Conservation (phyloP, 2,797 vertebrate species). For the Scleropages formosus region DNA sequence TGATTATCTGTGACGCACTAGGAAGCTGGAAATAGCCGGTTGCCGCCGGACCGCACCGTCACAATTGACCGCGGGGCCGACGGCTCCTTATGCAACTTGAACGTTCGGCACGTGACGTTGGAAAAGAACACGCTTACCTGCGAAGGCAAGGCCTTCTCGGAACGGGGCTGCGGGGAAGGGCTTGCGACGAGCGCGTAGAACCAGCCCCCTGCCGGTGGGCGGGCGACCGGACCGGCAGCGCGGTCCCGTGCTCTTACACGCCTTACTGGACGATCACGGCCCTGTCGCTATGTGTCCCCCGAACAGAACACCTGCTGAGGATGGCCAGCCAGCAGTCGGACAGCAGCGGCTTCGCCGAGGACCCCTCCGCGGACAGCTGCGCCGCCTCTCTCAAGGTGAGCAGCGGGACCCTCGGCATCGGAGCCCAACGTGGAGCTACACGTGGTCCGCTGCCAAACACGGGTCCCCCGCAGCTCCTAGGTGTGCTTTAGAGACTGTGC, state of each 20-base stretch:
- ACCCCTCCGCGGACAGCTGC: conserved; percentile 77
- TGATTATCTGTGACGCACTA: not conserved
- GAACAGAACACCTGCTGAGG: conserved; percentile 78
- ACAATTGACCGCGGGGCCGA: not conserved
- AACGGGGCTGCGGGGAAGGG: not conserved
- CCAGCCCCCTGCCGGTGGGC: conserved; percentile 9
- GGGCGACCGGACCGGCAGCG: not conserved
- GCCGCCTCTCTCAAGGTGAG: conserved; percentile 79
- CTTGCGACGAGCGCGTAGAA: not conserved
- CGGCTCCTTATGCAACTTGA: not conserved
- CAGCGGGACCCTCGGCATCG: not conserved
- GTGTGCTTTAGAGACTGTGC: not conserved
- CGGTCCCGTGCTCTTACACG: not conserved
- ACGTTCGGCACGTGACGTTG: not conserved
- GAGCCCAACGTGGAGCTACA: too few relatives aligned
- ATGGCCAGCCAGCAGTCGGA: conserved; percentile 93
- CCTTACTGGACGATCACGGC: not conserved
- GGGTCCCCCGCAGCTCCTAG: not conserved
- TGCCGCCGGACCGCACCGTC: not conserved
- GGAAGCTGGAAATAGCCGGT: not conserved
- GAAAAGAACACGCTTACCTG: not conserved
- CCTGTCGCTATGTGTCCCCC: too few relatives aligned
- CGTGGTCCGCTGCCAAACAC: not conserved
- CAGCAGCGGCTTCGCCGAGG: conserved; percentile 96
- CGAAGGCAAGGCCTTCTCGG: not conserved